A percentile compares a stretch with the other conserved stretches of the same genome.
These are phyloP conservation scores for Itoplectis maculator DNA, from an alignment of 2,888 invertebrate species.

Conservation along the genomic window DNA sequence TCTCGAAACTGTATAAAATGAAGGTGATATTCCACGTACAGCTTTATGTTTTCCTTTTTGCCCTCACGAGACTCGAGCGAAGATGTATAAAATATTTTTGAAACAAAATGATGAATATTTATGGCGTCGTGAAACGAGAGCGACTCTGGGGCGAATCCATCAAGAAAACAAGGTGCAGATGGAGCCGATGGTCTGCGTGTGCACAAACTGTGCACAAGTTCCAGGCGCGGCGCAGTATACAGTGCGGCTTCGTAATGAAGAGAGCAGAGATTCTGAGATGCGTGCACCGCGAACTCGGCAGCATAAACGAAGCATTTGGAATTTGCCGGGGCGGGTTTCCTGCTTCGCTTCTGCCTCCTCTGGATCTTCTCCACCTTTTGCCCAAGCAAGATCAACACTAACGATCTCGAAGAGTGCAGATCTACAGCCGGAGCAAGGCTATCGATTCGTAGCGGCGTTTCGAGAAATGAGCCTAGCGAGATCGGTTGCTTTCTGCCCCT, in stretches of 20 bases:
- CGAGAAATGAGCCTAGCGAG: slow-evolving; percentile 59
- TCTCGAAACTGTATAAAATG: slow-evolving; percentile 16
- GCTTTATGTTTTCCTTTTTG: neutral
- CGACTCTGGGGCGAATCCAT: slow-evolving; percentile 53
- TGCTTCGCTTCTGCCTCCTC: slow-evolving; percentile 29
- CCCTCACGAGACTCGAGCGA: slow-evolving; percentile 14
- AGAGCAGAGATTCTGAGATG: slow-evolving; percentile 47
- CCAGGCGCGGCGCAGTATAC: slow-evolving; percentile 12
- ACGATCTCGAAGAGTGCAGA: slow-evolving; percentile 64
- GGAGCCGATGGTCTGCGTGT: slow-evolving; percentile 33
- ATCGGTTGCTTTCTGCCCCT: slow-evolving; percentile 34
- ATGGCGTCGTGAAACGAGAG: slow-evolving; percentile 51
- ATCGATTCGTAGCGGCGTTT: slow-evolving; percentile 65
- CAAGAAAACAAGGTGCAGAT: slow-evolving; percentile 39
- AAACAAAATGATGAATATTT: slow-evolving; percentile 58
- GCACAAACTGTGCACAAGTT: slow-evolving; percentile 9
- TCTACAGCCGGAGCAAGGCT: slow-evolving; percentile 55
- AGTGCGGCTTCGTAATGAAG: slow-evolving; percentile 29
- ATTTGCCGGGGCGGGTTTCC: slow-evolving; percentile 64
- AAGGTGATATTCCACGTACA: slow-evolving; percentile 41
- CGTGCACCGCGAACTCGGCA: slow-evolving; percentile 38
- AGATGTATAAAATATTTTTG: slow-evolving; percentile 25
- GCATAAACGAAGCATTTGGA: slow-evolving; percentile 63
- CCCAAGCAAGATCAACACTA: slow-evolving; percentile 64
- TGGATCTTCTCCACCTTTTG: slow-evolving; percentile 55